Percentiles rank a stretch among this genome's conserved stretches.
These are phyloP conservation scores for Xenops minutus DNA, from an alignment of 2,797 vertebrate species.

Conservation along the genomic window DNA sequence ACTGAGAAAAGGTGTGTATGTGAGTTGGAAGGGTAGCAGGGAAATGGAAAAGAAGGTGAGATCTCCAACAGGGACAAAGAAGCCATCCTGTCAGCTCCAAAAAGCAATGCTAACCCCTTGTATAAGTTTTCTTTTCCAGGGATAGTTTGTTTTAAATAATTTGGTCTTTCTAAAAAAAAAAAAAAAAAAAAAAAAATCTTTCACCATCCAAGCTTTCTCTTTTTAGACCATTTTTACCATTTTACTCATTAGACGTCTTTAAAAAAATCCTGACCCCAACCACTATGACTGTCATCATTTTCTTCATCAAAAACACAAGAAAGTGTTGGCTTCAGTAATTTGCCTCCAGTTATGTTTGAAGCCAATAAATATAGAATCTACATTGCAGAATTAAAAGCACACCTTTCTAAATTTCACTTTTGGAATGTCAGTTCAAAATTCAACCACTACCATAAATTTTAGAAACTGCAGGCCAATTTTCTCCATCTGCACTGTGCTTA, in stretches of 20 bases:
- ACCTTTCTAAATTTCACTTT: not conserved
- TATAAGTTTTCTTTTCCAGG: not conserved
- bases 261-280: not conserved
- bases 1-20: not conserved
- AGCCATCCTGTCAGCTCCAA: not conserved
- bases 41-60: conserved; percentile 15
- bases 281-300: not conserved
- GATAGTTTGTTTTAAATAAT: not conserved
- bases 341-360: not conserved
- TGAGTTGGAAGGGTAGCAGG: not conserved
- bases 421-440: conserved; percentile 30
- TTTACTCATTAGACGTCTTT: not conserved
- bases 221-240: not conserved
- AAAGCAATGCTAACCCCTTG: not conserved
- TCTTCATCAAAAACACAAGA: not conserved
- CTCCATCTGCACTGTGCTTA: not conserved
- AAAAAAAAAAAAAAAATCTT: not conserved
- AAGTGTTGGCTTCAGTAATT: not conserved
- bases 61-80: not conserved
- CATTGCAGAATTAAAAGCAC: not conserved
- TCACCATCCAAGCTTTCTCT: not conserved
- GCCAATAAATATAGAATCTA: conserved; percentile 13
- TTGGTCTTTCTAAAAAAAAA: not conserved
- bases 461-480: not conserved
- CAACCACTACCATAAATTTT: conserved; percentile 2